Conservation (phyloP, 2,113 vertebrate species). For the Cavia aperea region DNA sequence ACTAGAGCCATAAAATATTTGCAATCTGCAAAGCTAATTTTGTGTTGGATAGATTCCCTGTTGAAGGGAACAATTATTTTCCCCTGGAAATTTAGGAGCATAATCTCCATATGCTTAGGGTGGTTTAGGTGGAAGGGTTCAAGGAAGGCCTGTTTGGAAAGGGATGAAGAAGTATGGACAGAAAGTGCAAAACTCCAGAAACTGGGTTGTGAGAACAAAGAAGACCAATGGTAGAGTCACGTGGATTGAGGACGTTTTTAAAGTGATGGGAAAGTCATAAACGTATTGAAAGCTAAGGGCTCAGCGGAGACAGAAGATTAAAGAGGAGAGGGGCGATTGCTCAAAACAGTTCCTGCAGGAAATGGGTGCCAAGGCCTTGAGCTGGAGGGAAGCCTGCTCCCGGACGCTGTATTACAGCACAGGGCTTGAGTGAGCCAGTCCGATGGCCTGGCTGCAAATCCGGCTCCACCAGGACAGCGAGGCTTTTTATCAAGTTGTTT, state of each 20-base stretch:
- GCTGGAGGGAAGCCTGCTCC: not conserved
- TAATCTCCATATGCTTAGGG: not conserved
- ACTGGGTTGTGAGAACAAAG: not conserved
- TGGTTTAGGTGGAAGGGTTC: not conserved
- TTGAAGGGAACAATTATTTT: not conserved
- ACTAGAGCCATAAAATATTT: not conserved
- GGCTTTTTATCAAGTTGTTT: not conserved
- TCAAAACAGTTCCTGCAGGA: not conserved
- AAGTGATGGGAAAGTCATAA: not conserved
- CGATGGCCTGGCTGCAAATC: not conserved
- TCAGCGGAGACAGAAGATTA: not conserved
- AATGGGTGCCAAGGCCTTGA: not conserved
- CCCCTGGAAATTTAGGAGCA: not conserved
- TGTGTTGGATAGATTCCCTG: not conserved
- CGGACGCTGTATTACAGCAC: not conserved
- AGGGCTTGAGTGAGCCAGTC: not conserved
- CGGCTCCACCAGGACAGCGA: not conserved
- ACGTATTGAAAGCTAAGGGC: not conserved
- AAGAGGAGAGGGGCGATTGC: not conserved
- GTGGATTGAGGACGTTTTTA: not conserved
- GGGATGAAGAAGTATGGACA: not conserved
- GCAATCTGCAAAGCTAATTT: not conserved
- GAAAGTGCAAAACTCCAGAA: not conserved
- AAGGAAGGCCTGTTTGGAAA: not conserved
- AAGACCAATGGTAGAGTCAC: not conserved